Evolutionary conservation across 2,797 vertebrate species (phyloP).

Genomic region (Dendrocincla fuliginosa): DNA sequence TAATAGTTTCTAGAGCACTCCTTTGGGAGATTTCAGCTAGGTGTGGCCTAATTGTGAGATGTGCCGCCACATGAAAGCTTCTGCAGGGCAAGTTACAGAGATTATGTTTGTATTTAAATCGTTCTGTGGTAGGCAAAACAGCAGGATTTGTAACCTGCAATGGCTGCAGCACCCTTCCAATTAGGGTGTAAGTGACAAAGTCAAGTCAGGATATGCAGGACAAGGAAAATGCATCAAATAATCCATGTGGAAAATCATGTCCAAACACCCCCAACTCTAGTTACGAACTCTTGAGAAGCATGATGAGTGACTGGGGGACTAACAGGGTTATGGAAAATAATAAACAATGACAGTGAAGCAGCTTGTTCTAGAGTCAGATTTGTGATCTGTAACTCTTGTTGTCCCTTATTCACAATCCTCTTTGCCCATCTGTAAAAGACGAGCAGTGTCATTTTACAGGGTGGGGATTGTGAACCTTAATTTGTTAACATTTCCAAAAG

Average conservation of each 20-base stretch:
- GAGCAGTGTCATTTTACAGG: not conserved
- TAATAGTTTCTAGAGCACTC: constrained; percentile 35
- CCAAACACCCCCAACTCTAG: not conserved
- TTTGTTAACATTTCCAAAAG: constrained; percentile 57
- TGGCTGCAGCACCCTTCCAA: constrained; percentile 2
- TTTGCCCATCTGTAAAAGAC: not conserved
- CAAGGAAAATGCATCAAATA: constrained; percentile 26
- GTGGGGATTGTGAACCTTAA: constrained; percentile 28
- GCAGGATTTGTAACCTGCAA: constrained; percentile 23
- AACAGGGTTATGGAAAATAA: not conserved
- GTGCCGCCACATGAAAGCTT: constrained; percentile 49
- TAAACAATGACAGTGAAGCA: not conserved
- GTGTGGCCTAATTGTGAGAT: constrained; percentile 63
- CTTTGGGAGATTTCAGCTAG: constrained; percentile 51
- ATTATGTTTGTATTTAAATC: constrained; percentile 54
- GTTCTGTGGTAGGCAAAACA: constrained; percentile 42
- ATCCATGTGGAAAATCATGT: constrained; percentile 18
- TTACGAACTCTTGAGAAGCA: not conserved
- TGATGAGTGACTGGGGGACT: not conserved
- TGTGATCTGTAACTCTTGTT: not conserved
- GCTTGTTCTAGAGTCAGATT: not conserved
- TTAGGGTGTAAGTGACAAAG: constrained; percentile 41
- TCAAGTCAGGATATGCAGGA: constrained; percentile 34
- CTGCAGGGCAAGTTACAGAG: constrained; percentile 32
- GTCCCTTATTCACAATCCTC: not conserved